A percentile compares a stretch with the other conserved stretches of the same genome.
Evolutionary conservation across 2,797 vertebrate genomes (phyloP).

Genomic region (Podargus strigoides): DNA sequence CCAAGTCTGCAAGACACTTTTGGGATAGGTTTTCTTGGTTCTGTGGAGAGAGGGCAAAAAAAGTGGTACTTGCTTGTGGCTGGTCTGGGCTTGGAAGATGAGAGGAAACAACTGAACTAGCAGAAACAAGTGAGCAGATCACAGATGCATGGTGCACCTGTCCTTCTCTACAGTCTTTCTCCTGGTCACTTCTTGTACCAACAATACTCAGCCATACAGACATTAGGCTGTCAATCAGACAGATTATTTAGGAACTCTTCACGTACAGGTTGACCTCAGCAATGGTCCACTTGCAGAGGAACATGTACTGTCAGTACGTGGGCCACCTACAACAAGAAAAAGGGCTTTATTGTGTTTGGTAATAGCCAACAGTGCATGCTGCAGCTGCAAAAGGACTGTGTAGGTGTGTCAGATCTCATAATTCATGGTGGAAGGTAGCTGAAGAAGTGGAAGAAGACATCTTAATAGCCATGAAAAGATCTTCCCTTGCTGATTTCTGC

Average conservation of each 20-base stretch:
- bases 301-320: background rate
- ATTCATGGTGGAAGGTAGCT: background rate
- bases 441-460: background rate
- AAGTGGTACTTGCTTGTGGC: background rate
- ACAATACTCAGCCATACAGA: background rate
- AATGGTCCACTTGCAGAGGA: background rate
- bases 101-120: background rate
- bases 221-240: background rate
- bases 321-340: constrained; percentile 35
- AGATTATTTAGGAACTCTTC: background rate
- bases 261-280: background rate
- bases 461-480: background rate
- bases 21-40: background rate
- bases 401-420: background rate
- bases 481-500: background rate
- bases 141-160: background rate
- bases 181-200: background rate
- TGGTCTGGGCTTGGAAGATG: background rate
- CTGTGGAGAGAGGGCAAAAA: background rate
- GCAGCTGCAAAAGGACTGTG: background rate
- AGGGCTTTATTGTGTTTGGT: background rate
- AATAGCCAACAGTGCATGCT: background rate
- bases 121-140: background rate
- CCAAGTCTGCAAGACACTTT: background rate
- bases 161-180: background rate